phyloP scores from a whole-genome alignment of 2,797 vertebrate species.

The Pelobates cultripes region DNA sequence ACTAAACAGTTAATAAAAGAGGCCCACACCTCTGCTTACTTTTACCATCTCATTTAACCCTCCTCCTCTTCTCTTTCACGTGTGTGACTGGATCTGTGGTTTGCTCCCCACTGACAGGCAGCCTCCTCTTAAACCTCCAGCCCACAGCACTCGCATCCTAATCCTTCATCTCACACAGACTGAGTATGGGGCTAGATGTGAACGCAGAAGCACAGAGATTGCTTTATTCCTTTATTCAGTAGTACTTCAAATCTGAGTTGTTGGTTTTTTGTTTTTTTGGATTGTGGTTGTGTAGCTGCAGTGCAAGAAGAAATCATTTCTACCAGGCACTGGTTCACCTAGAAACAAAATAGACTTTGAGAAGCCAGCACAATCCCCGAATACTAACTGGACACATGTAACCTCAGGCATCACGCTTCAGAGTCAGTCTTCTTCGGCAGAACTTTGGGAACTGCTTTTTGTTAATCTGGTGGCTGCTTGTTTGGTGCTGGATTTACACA shows the following conservation, averaged over 20 bases:
- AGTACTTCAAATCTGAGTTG: conserved; percentile 6
- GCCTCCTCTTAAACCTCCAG: conserved; percentile 27
- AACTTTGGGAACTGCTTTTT: background rate
- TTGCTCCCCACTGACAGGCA: conserved; percentile 29
- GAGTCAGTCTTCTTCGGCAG: background rate
- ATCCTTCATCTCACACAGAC: conserved; percentile 35
- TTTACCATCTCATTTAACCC: conserved; percentile 35
- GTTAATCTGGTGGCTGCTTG: background rate
- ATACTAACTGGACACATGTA: conserved; percentile 1
- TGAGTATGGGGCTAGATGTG: conserved; percentile 42
- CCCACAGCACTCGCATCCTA: conserved; percentile 25
- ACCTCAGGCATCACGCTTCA: background rate
- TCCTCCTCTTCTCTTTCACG: conserved; percentile 39
- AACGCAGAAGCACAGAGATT: conserved; percentile 41
- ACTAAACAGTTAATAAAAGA: conserved; percentile 31
- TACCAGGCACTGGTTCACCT: conserved; percentile 25
- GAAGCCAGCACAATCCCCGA: background rate
- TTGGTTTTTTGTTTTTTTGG: background rate
- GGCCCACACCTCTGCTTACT: conserved; percentile 20
- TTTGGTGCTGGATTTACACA: conserved; percentile 20
- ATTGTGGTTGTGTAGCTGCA: background rate
- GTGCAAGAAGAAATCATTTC: conserved; percentile 20
- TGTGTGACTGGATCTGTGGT: conserved; percentile 51
- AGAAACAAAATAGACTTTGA: conserved; percentile 23
- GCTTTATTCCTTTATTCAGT: conserved; percentile 43